Percentiles rank a stretch among this genome's conserved stretches.
Conservation (phyloP, 2,797 vertebrate genomes). For the Chelon labrosus region DNA sequence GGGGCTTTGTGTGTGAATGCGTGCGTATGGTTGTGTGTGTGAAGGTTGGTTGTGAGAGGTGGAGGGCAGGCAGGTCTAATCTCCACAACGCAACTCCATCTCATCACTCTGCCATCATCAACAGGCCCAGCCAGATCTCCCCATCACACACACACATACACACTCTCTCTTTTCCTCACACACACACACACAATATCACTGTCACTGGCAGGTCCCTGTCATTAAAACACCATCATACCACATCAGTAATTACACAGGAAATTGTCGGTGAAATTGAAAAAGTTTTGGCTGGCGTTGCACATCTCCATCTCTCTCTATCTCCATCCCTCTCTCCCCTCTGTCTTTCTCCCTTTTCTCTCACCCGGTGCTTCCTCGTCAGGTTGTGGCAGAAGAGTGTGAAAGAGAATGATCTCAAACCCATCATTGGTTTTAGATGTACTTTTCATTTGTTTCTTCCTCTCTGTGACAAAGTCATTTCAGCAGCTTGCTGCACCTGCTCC, state of each 20-base stretch:
- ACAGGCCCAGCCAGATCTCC: conserved; percentile 70
- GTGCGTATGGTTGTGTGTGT: conserved; percentile 20
- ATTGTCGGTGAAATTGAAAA: conserved; percentile 89
- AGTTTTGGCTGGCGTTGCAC: conserved; percentile 83
- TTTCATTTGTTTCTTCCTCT: conserved; percentile 69
- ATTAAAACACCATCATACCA: conserved; percentile 87
- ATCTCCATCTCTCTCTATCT: conserved; percentile 78
- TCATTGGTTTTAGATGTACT: conserved; percentile 82
- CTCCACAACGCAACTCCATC: conserved; percentile 78
- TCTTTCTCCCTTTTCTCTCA: conserved; percentile 38
- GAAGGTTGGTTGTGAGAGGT: conserved; percentile 28
- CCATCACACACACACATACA: conserved; percentile 46
- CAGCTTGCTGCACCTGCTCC: conserved; percentile 69
- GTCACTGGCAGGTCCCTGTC: conserved; percentile 82
- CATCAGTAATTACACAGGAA: conserved; percentile 89
- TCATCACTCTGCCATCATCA: conserved; percentile 82
- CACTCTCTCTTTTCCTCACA: conserved; percentile 41
- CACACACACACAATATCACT: conserved; percentile 70
- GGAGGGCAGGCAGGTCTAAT: conserved; percentile 79
- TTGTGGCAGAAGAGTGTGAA: conserved; percentile 78
- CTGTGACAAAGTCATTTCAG: conserved; percentile 76
- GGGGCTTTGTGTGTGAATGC: conserved; percentile 20
- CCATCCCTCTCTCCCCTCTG: conserved; percentile 12
- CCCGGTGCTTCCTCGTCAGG: conserved; percentile 67
- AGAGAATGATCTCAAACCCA: conserved; percentile 81